Base-by-base conservation (phyloP, 1,140 invertebrate species). In the Sycobia sp. region DNA sequence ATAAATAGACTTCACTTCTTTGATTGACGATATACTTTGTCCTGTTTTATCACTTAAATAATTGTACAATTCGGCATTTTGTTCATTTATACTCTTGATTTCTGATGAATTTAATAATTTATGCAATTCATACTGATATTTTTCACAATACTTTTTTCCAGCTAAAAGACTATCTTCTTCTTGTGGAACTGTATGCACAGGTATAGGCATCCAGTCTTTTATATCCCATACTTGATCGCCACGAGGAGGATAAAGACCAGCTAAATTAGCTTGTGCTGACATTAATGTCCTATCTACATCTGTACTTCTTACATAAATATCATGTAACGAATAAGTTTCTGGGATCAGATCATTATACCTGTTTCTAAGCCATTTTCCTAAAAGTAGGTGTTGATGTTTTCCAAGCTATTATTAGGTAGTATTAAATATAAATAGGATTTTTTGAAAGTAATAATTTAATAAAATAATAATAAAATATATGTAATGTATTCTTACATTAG, bases 251-350 rank as follows among this genome's bases (percentile, higher is more conserved):
- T 89, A 93, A 63, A 92, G 85, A 5, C 92, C 92, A 58, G 93
- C 93, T 57, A 96, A 82, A 81, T 94, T 90, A 2, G 87, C 82
- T 75, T 91, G 84, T 0, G 93, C 95, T 68, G 93, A 96, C 90
- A 95, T 95, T 7, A 97, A 77, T 14, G 94, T 95, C 20, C 95
- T 84, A 82, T 97, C 93, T 2, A 89, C 87, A 80, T 95, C 90
- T 2, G 94, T 95, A 54, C 92, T 94, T 49, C 83, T 83, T 0
- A 94, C 77, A 68, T 86, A 85, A 49, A 95, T 85, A 72, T 94
- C 84, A 67, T 81, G 77, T 38, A 71, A 73, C 62, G 81, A 83
- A 68, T 89, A 89, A 0, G 64, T 57, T 7, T 73, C 23, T 14
- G 81, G 82, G 20, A 90, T 71, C 34, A 89, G 83, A 56, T 81